These are phyloP conservation scores for Capitella teleta DNA, from an alignment of 1,140 invertebrate genomes.

Conservation along the genomic window DNA sequence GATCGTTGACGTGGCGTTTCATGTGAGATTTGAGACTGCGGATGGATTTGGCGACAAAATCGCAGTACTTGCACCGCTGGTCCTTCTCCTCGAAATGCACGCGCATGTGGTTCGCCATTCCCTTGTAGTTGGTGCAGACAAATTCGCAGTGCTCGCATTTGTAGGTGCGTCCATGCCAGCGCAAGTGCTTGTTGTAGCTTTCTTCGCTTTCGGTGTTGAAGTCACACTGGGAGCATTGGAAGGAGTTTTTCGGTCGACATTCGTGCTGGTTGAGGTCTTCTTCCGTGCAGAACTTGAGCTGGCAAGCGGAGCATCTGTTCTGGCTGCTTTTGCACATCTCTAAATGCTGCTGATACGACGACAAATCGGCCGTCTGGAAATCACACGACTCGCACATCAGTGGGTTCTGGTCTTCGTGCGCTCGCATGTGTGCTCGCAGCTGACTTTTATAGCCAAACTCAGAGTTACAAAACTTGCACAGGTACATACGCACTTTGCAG, in stretches of 20 bases:
- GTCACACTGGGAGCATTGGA: background rate
- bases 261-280: background rate
- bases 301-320: constrained; percentile 21
- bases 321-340: constrained; percentile 15
- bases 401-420: constrained; percentile 22
- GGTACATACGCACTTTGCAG: constrained; percentile 35
- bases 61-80: constrained; percentile 34
- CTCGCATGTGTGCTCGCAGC: constrained; percentile 34
- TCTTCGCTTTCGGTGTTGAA: background rate
- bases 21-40: constrained; percentile 40
- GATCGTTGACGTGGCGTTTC: constrained; percentile 39
- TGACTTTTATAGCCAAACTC: constrained; percentile 39
- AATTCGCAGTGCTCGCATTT: constrained; percentile 1
- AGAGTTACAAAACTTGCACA: constrained; percentile 33
- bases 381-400: background rate
- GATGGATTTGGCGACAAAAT: constrained; percentile 33
- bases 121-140: background rate
- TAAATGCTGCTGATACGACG: constrained; percentile 25
- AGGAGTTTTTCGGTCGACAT: too few relatives aligned
- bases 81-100: constrained; percentile 5
- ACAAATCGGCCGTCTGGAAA: constrained; percentile 12
- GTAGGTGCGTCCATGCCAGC: background rate
- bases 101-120: background rate
- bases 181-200: background rate
- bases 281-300: constrained; percentile 1